phyloP scores from a whole-genome alignment of 2,797 vertebrate species.

The Poecilia gillii region DNA sequence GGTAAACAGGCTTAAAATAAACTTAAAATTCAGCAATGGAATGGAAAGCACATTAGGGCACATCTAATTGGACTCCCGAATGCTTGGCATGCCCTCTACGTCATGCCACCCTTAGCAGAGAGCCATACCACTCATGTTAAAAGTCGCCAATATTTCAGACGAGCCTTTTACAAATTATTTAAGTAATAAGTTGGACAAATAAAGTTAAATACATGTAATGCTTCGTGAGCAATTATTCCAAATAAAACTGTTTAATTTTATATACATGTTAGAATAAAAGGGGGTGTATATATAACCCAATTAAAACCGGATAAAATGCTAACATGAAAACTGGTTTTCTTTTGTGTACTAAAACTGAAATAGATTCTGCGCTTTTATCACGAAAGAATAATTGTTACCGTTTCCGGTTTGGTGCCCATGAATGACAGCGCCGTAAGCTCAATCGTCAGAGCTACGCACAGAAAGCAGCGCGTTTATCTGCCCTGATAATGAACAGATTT shows the following conservation, averaged over 20 bases:
- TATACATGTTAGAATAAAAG: background rate
- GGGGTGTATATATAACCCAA: background rate
- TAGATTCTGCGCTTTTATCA: conserved; percentile 29
- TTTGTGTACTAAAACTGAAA: background rate
- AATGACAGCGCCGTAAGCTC: conserved; percentile 35
- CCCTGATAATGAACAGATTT: conserved; percentile 19
- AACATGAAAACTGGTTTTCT: background rate
- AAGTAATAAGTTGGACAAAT: background rate
- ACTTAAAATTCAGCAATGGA: background rate
- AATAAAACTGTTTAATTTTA: background rate
- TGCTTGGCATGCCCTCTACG: background rate
- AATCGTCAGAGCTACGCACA: conserved; percentile 73
- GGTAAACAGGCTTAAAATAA: no score
- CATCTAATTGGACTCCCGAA: background rate
- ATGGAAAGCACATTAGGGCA: background rate
- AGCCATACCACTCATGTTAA: background rate
- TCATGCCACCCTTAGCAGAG: background rate
- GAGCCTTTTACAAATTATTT: background rate
- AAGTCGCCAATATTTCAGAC: background rate
- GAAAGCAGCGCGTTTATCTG: conserved; percentile 54
- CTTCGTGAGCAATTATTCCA: background rate
- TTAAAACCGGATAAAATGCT: background rate
- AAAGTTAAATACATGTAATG: background rate
- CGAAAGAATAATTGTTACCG: background rate
- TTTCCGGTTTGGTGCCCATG: conserved; percentile 36